These are phyloP conservation scores for Nemoura dubitans DNA, from an alignment of 2,888 invertebrate genomes.

Conservation along the genomic window DNA sequence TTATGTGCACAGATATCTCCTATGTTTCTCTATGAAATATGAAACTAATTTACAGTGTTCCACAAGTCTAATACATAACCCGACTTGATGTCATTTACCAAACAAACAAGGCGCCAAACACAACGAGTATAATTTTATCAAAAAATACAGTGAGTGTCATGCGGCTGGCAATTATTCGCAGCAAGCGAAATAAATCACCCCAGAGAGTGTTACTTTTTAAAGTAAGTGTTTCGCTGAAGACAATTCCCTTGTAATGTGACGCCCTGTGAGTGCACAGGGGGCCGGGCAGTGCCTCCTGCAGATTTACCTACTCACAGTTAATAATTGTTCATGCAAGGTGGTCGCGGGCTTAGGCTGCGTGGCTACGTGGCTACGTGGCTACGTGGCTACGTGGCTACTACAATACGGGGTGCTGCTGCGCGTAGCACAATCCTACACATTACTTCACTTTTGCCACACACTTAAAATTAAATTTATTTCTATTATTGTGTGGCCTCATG, in stretches of 20 bases:
- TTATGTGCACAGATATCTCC: background rate
- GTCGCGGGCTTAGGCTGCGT: background rate
- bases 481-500: constrained; percentile 19
- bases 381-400: background rate
- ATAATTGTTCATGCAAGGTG: constrained; percentile 33
- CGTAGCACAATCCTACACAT: too few species aligned
- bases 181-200: background rate
- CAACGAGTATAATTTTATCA: background rate
- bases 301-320: background rate
- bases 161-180: background rate
- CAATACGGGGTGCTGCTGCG: background rate
- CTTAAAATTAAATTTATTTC: constrained; percentile 39
- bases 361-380: background rate
- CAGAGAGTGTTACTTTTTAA: background rate
- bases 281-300: constrained; percentile 18
- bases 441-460: constrained; percentile 22
- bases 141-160: background rate
- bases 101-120: background rate
- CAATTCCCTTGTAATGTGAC: constrained; percentile 20
- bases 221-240: background rate
- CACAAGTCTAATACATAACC: background rate
- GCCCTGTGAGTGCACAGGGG: constrained; percentile 1
- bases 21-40: background rate
- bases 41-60: background rate
- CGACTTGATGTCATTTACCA: background rate